Conservation (phyloP, 2,888 invertebrate species). For the Cephus nigrinus region DNA sequence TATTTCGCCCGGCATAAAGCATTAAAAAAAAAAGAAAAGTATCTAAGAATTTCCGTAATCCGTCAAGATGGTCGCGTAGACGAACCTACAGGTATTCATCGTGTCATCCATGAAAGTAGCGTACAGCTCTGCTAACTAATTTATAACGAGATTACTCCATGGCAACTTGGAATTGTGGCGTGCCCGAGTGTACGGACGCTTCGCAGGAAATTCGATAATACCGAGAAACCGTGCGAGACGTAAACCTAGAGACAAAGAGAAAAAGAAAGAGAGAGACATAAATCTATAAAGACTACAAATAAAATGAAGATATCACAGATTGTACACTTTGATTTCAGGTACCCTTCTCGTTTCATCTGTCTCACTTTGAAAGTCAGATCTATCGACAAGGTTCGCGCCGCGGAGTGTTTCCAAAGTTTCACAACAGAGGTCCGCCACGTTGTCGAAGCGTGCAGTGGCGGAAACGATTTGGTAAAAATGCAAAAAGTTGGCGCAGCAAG, state of each 20-base stretch:
- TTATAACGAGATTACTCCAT: background rate
- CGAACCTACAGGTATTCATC: background rate
- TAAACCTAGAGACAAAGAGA: background rate
- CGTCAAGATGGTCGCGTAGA: background rate
- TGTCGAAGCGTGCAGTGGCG: background rate
- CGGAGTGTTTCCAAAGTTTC: background rate
- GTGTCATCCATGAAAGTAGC: background rate
- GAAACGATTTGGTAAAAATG: slow-evolving; percentile 31
- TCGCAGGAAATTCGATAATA: background rate
- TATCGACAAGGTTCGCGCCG: background rate
- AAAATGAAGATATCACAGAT: background rate
- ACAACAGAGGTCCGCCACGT: slow-evolving; percentile 33
- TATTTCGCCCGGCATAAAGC: background rate
- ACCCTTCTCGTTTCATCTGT: background rate
- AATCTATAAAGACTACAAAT: background rate
- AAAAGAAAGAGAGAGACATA: background rate
- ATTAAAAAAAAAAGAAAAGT: background rate
- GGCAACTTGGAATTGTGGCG: background rate
- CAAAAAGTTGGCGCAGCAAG: slow-evolving; percentile 25
- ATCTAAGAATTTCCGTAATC: background rate
- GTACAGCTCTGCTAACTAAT: background rate
- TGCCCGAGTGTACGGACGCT: background rate
- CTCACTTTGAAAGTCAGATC: background rate
- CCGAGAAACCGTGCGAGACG: background rate
- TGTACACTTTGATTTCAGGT: background rate